These are phyloP conservation scores for Epizoanthus rinbou DNA, from an alignment of 92 coral and sea anemone species.

Conservation along the genomic window DNA sequence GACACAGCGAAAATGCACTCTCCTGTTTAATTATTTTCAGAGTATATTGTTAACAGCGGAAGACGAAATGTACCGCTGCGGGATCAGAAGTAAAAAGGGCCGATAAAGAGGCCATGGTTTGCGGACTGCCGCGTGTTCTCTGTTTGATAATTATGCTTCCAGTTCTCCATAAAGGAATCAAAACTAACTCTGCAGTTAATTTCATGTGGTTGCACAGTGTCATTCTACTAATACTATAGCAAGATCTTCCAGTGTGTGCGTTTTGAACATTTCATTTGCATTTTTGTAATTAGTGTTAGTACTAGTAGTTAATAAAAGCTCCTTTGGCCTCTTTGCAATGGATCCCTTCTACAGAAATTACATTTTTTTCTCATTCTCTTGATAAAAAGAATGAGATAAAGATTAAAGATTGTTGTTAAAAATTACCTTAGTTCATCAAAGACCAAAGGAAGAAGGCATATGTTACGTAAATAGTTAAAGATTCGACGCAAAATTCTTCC, in stretches of 20 bases:
- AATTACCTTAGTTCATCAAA: neutral
- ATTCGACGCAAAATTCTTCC: constrained; percentile 1
- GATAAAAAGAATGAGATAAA: too few relatives aligned
- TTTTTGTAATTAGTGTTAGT: neutral
- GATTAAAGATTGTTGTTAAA: neutral
- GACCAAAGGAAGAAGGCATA: neutral
- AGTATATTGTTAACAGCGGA: too few relatives aligned
- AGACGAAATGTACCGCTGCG: too few relatives aligned
- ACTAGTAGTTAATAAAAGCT: neutral
- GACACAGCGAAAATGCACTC: too few relatives aligned
- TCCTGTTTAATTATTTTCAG: too few relatives aligned
- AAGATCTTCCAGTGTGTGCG: neutral
- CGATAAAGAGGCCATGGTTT: neutral
- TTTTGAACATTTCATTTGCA: constrained; percentile 12
- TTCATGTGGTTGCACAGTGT: neutral
- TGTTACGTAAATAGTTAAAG: neutral
- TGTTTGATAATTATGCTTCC: neutral
- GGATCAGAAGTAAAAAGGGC: neutral
- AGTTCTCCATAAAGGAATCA: neutral
- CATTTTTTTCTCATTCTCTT: neutral
- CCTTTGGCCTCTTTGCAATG: neutral
- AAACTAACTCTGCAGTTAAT: constrained; percentile 7
- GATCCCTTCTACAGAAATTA: neutral
- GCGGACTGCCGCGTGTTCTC: neutral
- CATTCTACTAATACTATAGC: neutral